phyloP scores from a whole-genome alignment of 2,888 invertebrate species.

The Epinotia demarniana region DNA sequence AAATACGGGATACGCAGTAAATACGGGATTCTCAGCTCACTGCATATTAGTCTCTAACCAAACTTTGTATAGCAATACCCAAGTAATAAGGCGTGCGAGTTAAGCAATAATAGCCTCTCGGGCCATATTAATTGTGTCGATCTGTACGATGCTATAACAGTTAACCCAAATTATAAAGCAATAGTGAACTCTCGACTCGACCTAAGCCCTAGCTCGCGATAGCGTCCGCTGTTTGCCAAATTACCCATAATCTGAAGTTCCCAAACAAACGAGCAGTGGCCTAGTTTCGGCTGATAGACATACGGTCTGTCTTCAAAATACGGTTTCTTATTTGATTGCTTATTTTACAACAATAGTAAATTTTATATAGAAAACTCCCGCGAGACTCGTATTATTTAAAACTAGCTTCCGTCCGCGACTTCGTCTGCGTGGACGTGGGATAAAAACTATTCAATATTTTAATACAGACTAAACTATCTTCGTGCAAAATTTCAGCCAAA shows the following conservation, averaged over 20 bases:
- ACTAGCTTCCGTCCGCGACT: too few species aligned
- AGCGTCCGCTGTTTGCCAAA: conserved; percentile 64
- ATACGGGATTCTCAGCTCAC: not conserved
- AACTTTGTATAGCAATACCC: conserved; percentile 3
- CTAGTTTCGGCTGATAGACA: conserved; percentile 48
- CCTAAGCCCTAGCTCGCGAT: conserved; percentile 68
- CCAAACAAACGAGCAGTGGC: conserved; percentile 49
- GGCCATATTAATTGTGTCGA: too few species aligned
- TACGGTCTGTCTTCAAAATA: conserved; percentile 23
- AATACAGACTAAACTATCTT: too few species aligned
- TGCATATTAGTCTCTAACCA: not conserved
- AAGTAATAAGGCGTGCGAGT: too few species aligned
- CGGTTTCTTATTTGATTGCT: not conserved
- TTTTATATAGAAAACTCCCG: too few species aligned
- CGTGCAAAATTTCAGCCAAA: too few species aligned
- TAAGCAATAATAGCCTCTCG: too few species aligned
- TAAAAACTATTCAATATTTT: too few species aligned
- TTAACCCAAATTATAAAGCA: conserved; percentile 69
- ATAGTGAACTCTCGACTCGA: conserved; percentile 69
- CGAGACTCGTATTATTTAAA: too few species aligned
- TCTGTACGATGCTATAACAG: conserved; percentile 40
- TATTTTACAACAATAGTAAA: not conserved
- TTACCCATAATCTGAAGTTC: conserved; percentile 50
- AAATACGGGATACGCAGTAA: too few species aligned
- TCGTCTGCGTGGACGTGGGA: too few species aligned